These are phyloP conservation scores for Artibeus jamaicensis DNA, from an alignment of 2,797 vertebrate species.

Conservation along the genomic window DNA sequence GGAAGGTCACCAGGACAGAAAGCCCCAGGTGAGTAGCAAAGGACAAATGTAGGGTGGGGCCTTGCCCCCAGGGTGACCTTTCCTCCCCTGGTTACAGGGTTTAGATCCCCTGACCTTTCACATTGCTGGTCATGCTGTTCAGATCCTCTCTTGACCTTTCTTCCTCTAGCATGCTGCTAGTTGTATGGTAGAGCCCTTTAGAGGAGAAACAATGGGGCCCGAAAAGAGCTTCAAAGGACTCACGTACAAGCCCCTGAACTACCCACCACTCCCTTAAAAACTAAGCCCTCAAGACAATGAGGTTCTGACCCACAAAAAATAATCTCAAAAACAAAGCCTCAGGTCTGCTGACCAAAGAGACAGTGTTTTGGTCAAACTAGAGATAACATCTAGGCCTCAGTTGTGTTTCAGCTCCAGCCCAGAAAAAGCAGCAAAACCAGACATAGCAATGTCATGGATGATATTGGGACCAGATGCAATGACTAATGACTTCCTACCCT, in stretches of 20 bases:
- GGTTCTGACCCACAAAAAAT: background rate
- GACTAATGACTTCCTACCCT: background rate
- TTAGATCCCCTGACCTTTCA: background rate
- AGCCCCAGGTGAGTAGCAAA: background rate
- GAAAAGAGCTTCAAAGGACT: background rate
- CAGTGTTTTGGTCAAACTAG: background rate
- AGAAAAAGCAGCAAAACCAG: background rate
- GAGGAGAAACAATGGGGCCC: background rate
- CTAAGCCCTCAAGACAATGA: background rate
- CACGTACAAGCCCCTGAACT: background rate
- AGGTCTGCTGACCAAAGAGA: background rate
- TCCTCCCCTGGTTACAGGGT: background rate
- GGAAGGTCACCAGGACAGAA: background rate
- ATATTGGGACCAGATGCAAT: background rate
- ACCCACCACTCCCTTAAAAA: background rate
- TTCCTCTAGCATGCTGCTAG: background rate
- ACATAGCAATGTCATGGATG: background rate
- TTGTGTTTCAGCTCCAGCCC: background rate
- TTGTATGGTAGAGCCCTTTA: background rate
- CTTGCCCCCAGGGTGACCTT: background rate
- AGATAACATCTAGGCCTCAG: background rate
- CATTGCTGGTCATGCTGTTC: background rate
- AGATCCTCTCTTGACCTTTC: background rate
- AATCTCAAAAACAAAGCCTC: background rate
- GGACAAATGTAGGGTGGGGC: background rate